Percentiles rank a stretch among this genome's conserved stretches.
phyloP scores from a whole-genome alignment of 2,888 invertebrate species.

The Physocephala rufipes region DNA sequence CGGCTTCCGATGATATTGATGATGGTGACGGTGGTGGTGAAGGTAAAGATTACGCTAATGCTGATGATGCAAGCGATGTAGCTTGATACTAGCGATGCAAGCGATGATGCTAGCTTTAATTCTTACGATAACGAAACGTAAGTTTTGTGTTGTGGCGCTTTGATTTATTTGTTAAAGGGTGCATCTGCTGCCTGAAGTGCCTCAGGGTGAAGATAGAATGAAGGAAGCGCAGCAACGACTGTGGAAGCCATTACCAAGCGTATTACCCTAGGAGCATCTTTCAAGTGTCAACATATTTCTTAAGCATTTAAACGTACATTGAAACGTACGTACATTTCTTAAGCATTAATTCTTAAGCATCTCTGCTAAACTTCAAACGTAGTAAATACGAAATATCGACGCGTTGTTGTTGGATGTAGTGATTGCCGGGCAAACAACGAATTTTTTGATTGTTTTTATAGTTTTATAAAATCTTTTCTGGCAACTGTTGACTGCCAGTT shows the following conservation, averaged over 20 bases:
- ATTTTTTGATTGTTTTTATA: neutral
- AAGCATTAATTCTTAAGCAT: neutral
- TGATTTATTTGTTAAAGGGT: too few species aligned
- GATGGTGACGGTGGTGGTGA: neutral
- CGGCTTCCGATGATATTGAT: neutral
- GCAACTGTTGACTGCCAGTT: neutral
- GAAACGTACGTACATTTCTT: neutral
- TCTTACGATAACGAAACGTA: too few species aligned
- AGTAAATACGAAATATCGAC: neutral
- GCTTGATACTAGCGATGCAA: too few species aligned
- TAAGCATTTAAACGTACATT: neutral
- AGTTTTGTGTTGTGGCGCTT: too few species aligned
- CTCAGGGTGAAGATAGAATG: too few species aligned
- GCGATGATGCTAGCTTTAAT: too few species aligned
- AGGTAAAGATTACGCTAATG: too few species aligned
- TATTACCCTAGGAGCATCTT: too few species aligned
- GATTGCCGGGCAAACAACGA: conserved; percentile 26
- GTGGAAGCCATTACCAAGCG: too few species aligned
- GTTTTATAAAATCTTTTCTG: neutral
- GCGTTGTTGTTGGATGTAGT: neutral
- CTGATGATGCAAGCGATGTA: too few species aligned
- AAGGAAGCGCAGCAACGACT: too few species aligned
- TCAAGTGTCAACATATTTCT: neutral
- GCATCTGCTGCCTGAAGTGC: too few species aligned
- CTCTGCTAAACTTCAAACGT: neutral